A percentile compares a stretch with the other conserved stretches of the same genome.
These are phyloP conservation scores for Simalia tracyae DNA, from an alignment of 2,797 vertebrate species.

Conservation along the genomic window DNA sequence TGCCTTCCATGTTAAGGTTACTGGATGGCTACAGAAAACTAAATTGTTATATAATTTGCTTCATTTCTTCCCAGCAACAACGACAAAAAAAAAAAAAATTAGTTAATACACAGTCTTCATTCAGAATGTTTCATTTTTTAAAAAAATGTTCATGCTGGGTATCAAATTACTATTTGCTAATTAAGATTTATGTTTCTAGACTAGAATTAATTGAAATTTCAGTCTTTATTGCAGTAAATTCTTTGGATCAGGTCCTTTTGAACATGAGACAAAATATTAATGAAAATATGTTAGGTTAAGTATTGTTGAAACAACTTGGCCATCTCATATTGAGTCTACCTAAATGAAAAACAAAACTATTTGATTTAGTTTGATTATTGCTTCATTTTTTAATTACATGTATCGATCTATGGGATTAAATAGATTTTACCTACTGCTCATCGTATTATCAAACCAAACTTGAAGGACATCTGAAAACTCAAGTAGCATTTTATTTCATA, in stretches of 20 bases:
- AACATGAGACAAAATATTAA: neutral
- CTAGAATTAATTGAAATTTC: neutral
- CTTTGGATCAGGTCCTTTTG: neutral
- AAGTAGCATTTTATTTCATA: neutral
- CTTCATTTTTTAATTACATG: neutral
- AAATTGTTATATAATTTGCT: constrained; percentile 26
- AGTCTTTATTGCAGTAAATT: neutral
- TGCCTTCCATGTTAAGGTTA: constrained; percentile 27
- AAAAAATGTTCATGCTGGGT: neutral
- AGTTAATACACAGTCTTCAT: constrained; percentile 1
- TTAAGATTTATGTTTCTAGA: neutral
- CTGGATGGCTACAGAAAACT: constrained; percentile 19
- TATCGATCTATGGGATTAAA: neutral
- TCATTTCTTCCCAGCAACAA: neutral
- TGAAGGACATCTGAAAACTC: neutral
- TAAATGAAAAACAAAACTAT: neutral
- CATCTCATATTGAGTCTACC: neutral
- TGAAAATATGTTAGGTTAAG: neutral
- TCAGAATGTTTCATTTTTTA: neutral
- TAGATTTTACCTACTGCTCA: neutral
- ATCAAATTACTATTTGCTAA: constrained; percentile 14
- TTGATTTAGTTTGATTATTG: neutral
- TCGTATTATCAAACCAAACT: neutral
- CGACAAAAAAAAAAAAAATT: neutral
- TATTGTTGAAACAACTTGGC: neutral